Evolutionary conservation across 2,888 invertebrate genomes (phyloP), one percentile per base, ranked within the genome.

Genomic region (Oxystoma pomonae): DNA sequence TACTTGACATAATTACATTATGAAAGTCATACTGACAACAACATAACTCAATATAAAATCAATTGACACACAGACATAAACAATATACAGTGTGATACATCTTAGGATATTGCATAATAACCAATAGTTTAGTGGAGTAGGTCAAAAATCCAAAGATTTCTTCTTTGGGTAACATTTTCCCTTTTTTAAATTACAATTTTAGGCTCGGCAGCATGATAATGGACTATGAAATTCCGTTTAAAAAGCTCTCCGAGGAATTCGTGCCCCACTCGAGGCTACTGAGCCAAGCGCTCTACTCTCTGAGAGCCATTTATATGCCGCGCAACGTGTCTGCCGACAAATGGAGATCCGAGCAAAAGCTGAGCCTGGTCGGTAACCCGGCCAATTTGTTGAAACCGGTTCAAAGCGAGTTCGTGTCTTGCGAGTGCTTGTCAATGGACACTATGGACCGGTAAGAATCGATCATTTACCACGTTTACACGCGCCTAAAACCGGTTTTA

Each of bases 211-310:
- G 96, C 81, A 90, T 99, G 90, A 97, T 99, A 67, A 88, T 98
- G 72, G 99, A 99, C 76, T 99, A 98, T 80, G 98, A 98, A 79
- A 87, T 91, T 53, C 98, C 99, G 0, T 80, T 98, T 65, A 96
- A 94, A 77, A 98, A 97, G 76, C 83, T 99, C 0, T 90, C 94
- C 0, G 98, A 99, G 77, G 99, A 99, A 79, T 98, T 99, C 81
- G 88, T 93, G 49, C 96, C 98, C 0, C 97, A 99, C 78, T 89
- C 94, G 60, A 91, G 96, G 76, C 81, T 96, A 3, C 79, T 99
- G 57, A 86, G 89, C 59, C 90, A 90, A 75, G 97, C 98, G 1
- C 81, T 99, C 56, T 88, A 90, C 72, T 98, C 98, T 0, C 81
- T 99, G 16, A 90, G 90, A 78, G 87, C 89, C 65, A 90, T 98